Evolutionary conservation across 2,113 vertebrate genomes (phyloP).

Genomic region (Pteropus alecto): DNA sequence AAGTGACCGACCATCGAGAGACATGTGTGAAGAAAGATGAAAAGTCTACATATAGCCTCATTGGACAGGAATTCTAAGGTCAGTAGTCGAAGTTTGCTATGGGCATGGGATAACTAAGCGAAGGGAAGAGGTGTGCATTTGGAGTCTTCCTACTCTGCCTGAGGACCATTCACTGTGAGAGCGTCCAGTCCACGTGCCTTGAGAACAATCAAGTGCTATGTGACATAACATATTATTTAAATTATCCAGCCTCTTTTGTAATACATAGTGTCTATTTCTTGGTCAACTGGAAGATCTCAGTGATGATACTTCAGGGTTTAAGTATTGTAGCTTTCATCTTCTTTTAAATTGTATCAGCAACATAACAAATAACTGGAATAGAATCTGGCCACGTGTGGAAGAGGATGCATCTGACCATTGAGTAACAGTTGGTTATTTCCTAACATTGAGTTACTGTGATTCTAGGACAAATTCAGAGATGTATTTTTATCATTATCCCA

Average conservation of each 20-base stretch:
- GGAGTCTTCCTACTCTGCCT: neutral
- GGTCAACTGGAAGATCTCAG: neutral
- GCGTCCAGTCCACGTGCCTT: neutral
- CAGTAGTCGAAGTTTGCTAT: neutral
- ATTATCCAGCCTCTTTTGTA: neutral
- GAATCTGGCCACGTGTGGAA: neutral
- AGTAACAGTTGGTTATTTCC: neutral
- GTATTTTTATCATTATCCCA: neutral
- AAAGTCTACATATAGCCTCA: neutral
- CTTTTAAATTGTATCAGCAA: neutral
- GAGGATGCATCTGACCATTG: neutral
- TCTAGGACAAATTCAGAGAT: neutral
- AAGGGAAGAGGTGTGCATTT: neutral
- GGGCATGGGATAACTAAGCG: neutral
- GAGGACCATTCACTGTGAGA: neutral
- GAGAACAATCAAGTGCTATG: neutral
- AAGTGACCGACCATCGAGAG: neutral
- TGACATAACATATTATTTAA: neutral
- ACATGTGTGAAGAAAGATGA: neutral
- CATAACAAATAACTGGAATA: neutral
- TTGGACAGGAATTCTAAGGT: neutral
- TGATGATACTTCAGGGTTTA: neutral
- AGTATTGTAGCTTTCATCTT: neutral
- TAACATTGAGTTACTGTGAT: neutral
- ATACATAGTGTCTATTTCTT: neutral